Conservation (phyloP, 2,888 invertebrate genomes). For the Drosophila vallismaia region DNA sequence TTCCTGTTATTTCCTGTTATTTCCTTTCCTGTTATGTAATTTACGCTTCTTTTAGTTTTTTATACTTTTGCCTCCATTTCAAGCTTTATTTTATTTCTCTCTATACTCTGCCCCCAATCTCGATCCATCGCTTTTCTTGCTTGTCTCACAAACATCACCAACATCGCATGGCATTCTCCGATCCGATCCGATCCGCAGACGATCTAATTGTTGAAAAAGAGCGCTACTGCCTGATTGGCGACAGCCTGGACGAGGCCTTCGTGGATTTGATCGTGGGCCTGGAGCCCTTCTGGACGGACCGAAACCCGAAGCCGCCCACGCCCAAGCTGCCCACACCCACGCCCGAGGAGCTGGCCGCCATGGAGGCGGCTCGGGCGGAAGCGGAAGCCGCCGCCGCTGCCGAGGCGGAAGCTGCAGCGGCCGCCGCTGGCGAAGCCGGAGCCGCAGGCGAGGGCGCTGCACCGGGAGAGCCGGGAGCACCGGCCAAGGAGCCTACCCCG, state of each 20-base stretch:
- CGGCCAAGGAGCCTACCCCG: slow-evolving; percentile 69
- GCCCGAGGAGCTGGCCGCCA: slow-evolving; percentile 81
- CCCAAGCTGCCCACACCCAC: slow-evolving; percentile 82
- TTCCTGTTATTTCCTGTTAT: neutral
- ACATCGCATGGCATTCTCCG: slow-evolving; percentile 29
- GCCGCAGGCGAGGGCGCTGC: slow-evolving; percentile 60
- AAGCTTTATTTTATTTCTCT: slow-evolving; percentile 58
- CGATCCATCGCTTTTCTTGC: slow-evolving; percentile 60
- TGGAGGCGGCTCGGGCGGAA: slow-evolving; percentile 81
- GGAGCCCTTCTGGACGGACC: slow-evolving; percentile 84
- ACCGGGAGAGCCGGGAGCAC: slow-evolving; percentile 74
- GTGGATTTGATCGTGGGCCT: slow-evolving; percentile 90
- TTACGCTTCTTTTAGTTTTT: slow-evolving; percentile 45
- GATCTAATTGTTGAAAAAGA: slow-evolving; percentile 95
- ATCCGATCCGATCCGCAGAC: slow-evolving; percentile 85
- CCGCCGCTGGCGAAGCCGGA: slow-evolving; percentile 69
- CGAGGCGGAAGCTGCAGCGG: slow-evolving; percentile 70
- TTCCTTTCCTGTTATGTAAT: slow-evolving; percentile 28
- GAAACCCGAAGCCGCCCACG: slow-evolving; percentile 84
- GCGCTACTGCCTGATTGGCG: slow-evolving; percentile 96
- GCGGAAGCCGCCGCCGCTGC: slow-evolving; percentile 77
- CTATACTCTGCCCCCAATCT: slow-evolving; percentile 38
- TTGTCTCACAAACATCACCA: slow-evolving; percentile 59
- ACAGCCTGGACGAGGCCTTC: slow-evolving; percentile 97
- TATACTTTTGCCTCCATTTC: slow-evolving; percentile 55